These are phyloP conservation scores for Varecia variegata DNA, from an alignment of 2,797 vertebrate genomes.

Conservation along the genomic window DNA sequence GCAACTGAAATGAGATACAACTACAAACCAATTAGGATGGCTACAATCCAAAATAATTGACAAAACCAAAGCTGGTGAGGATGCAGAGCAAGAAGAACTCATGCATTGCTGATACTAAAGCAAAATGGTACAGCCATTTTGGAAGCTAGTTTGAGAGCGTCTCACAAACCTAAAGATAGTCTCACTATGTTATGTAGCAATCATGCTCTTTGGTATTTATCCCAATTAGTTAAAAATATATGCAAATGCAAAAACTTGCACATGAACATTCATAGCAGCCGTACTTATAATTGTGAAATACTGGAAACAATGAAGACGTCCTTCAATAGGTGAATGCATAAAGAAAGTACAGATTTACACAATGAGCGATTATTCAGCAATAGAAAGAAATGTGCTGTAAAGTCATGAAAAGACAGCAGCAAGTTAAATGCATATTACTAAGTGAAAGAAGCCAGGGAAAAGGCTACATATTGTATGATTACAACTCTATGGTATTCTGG, in stretches of 20 bases:
- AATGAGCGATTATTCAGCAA: not conserved
- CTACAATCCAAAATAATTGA: not conserved
- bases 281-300: not conserved
- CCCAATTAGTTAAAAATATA: not conserved
- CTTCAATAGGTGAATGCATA: not conserved
- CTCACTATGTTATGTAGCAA: not conserved
- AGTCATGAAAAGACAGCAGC: not conserved
- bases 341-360: not conserved
- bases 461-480: not conserved
- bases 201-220: not conserved
- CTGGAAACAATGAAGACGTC: not conserved
- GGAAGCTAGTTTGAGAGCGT: not conserved
- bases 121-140: not conserved
- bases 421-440: not conserved
- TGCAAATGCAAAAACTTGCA: not conserved
- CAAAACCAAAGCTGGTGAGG: not conserved
- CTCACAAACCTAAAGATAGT: not conserved
- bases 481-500: not conserved
- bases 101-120: not conserved
- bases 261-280: not conserved
- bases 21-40: no score
- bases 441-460: not conserved
- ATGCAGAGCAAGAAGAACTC: not conserved
- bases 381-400: not conserved
- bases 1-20: no score